Percentiles rank a stretch among this genome's conserved stretches.
Evolutionary conservation across 2,888 invertebrate species (phyloP).

Genomic region (Oscheius sp.): DNA sequence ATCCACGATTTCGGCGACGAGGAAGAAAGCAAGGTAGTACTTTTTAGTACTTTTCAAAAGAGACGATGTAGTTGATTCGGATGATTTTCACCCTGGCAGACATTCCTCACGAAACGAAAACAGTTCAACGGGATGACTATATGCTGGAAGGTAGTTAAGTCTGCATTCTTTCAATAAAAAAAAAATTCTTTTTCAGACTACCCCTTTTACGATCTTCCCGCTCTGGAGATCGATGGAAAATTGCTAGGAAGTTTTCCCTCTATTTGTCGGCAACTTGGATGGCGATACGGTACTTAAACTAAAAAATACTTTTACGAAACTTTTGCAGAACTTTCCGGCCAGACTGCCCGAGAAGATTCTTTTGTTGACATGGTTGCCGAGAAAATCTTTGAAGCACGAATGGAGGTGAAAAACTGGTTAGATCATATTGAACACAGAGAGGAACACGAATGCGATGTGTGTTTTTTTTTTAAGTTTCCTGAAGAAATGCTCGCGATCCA

Average conservation of each 20-base stretch:
- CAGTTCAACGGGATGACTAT: slow-evolving; percentile 49
- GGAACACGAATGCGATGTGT: slow-evolving; percentile 56
- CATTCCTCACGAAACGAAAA: slow-evolving; percentile 54
- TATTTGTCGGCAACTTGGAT: slow-evolving; percentile 61
- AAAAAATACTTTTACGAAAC: background rate
- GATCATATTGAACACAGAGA: slow-evolving; percentile 55
- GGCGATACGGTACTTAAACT: slow-evolving; percentile 56
- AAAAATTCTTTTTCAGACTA: slow-evolving; percentile 46
- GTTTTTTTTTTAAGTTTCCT: background rate
- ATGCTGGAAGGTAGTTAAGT: slow-evolving; percentile 47
- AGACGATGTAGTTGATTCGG: slow-evolving; percentile 40
- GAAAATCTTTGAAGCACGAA: slow-evolving; percentile 50
- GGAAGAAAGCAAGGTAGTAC: slow-evolving; percentile 46
- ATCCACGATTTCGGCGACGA: slow-evolving; percentile 55
- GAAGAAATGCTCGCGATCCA: background rate
- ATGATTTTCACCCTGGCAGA: slow-evolving; percentile 57
- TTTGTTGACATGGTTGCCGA: slow-evolving; percentile 58
- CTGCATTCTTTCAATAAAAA: too few species aligned
- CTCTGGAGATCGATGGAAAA: slow-evolving; percentile 55
- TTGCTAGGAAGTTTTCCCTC: slow-evolving; percentile 54
- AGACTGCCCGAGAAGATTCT: slow-evolving; percentile 56
- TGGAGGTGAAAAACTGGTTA: slow-evolving; percentile 54
- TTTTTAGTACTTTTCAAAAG: background rate
- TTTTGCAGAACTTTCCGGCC: slow-evolving; percentile 54
- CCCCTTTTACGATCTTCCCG: slow-evolving; percentile 57